Base-by-base conservation (phyloP, 2,888 invertebrate species). In the Trachelus troglodyta region DNA sequence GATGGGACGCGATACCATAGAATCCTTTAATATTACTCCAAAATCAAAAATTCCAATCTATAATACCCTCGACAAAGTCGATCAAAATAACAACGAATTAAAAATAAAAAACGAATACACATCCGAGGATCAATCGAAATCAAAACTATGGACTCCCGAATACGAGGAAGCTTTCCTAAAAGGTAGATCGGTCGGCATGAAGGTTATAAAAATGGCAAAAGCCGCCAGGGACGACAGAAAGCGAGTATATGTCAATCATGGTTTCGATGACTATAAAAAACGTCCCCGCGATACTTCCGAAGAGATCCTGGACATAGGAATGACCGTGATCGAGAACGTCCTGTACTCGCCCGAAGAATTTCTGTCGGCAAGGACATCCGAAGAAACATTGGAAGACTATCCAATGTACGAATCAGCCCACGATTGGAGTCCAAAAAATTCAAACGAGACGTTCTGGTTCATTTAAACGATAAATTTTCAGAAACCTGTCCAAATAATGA, bases 131-230 rank as follows among this genome's bases (percentile, higher is more conserved):
- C 80, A 80, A 33, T 75, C 79, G 12, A 69, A 73, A n/a, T 81
- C 81, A 1, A 73, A 78, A 33, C 34, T 81, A 69, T 81, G 81
- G 81, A 76, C 30, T 34, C 35, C 76, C 75, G 75, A 76, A 34
- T 80, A 79, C 56, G 81, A 81, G 73, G 75, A 75, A 75, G 81
- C 81, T 31, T 83, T 77, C 69, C 74, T 73, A 23, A 82, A 74
- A 56, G 83, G 83, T n/a, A 78, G 79, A 56, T 76, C 79, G 12
- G 73, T 83, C 3, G 83, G 82, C 33, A n/a, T 79, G 69, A 82
- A 75, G n/a, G 78, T 83, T 1, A 76, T 75, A 4, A 76, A 71
- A 74, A 81, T 82, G 76, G 83, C 83, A 3, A 75, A 76, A 69
- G 80, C 78, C 4, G 81, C 81, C 69, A 81, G 80, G 30, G 77